Evolutionary conservation across 2,888 invertebrate genomes (phyloP), one percentile per base, ranked within the genome.

Genomic region (Dynastes tityus): DNA sequence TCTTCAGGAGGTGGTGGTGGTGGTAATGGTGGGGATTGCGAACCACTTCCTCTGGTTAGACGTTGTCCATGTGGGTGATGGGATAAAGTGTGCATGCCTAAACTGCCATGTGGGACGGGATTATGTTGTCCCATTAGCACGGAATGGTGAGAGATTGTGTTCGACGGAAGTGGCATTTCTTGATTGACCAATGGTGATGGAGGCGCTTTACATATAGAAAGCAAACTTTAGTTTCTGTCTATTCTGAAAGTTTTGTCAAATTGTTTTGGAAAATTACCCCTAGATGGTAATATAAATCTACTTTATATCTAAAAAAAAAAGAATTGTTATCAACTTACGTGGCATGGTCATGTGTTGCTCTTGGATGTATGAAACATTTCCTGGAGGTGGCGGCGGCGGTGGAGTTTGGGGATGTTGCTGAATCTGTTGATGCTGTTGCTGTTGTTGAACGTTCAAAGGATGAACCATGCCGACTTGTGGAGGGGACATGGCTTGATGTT

Each of bases 1-100:
- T 95, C 94, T 83, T 93, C 93, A 83, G 95, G 95, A 63, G 95
- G 95, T 11, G 97, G 97, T 64, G 97, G 97, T 6, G 95, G 96
- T 64, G 96, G 94, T 83, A 97, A 91, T 29, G 97, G 97, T 2
- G 97, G 97, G 45, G 94, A 94, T 84, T 93, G 94, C 2, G 95
- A 94, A 0, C 95, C 95, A 78, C 89, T 89, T 51, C 85, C 80
- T 61, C 82, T 76, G n/a, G 88, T 75, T 53, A 80, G 65, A 64
- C 82, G 78, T 67, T 80, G 83, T 11, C 74, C 68, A 22, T 78
- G 78, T 13, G 88, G 86, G 80, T 89, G 89, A 84, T 91, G 91
- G 0, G 90, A 90, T 63, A 91, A 84, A 67, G 91, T 89, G 81
- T 91, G 91, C 88, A 89, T 88, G 11, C 89, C 89, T 22, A 89